These are phyloP conservation scores for Trichacis sp. DNA, from an alignment of 2,888 invertebrate genomes.

Conservation along the genomic window DNA sequence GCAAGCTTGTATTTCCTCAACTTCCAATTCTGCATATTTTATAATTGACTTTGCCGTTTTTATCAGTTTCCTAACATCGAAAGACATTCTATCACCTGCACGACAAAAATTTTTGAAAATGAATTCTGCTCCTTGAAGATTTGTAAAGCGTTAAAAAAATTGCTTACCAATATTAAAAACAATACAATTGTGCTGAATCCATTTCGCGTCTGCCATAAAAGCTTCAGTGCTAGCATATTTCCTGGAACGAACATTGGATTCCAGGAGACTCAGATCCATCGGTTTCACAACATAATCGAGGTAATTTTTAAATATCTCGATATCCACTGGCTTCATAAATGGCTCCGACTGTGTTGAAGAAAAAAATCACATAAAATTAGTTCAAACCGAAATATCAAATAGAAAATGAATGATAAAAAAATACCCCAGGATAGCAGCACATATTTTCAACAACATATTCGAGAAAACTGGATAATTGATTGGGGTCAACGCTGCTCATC, in stretches of 20 bases:
- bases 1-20: slow-evolving; percentile 93
- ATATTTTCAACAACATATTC: slow-evolving; percentile 85
- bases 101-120: too few species aligned
- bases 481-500: slow-evolving; percentile 79
- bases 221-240: slow-evolving; percentile 89
- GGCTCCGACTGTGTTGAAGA: slow-evolving; percentile 82
- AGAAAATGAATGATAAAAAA: slow-evolving; percentile 63
- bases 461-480: slow-evolving; percentile 83
- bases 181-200: slow-evolving; percentile 94
- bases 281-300: slow-evolving; percentile 87
- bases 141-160: too few species aligned
- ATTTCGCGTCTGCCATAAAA: slow-evolving; percentile 90
- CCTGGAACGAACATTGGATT: slow-evolving; percentile 81
- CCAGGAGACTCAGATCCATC: slow-evolving; percentile 84
- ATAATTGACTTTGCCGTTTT: slow-evolving; percentile 82
- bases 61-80: slow-evolving; percentile 77
- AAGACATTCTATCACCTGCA: slow-evolving; percentile 73
- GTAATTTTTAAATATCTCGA: slow-evolving; percentile 80
- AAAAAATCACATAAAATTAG: too few species aligned
- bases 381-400: too few species aligned
- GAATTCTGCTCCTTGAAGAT: too few species aligned
- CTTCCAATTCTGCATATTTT: slow-evolving; percentile 88
- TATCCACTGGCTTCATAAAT: slow-evolving; percentile 82
- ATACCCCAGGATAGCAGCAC: slow-evolving; percentile 84
- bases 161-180: slow-evolving; percentile 91